A percentile compares a stretch with the other conserved stretches of the same genome.
These are phyloP conservation scores for Megaceryle maxima DNA, from an alignment of 2,113 vertebrate genomes.

Conservation along the genomic window DNA sequence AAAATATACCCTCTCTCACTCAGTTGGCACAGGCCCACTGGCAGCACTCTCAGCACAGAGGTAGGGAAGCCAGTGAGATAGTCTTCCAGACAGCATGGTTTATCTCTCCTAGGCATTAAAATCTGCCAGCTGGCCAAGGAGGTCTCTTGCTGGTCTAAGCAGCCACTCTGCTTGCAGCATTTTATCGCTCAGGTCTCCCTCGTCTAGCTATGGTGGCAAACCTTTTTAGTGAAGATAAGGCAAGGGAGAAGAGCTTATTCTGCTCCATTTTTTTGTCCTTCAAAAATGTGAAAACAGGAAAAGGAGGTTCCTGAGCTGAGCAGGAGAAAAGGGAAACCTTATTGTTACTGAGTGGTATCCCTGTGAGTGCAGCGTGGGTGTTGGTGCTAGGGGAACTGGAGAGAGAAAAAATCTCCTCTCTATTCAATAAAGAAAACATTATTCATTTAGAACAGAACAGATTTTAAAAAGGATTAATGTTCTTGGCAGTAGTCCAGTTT, in stretches of 20 bases:
- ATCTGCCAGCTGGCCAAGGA: background rate
- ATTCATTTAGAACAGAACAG: background rate
- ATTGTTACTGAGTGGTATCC: background rate
- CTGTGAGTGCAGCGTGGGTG: background rate
- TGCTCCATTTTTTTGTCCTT: background rate
- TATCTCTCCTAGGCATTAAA: background rate
- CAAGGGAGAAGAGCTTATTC: background rate
- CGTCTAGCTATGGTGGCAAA: background rate
- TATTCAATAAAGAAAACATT: background rate
- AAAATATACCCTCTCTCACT: background rate
- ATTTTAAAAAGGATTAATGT: background rate
- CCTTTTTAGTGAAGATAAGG: background rate
- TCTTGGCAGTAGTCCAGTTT: background rate
- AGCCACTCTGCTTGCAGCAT: fast-evolving
- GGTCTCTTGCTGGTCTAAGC: background rate
- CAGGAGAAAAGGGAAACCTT: constrained; percentile 24
- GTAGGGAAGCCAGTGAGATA: background rate
- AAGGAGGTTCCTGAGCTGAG: constrained; percentile 1
- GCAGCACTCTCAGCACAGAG: background rate
- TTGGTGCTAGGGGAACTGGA: background rate
- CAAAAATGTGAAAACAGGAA: constrained; percentile 27
- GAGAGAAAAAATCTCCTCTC: background rate
- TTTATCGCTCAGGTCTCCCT: background rate
- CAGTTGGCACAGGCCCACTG: background rate
- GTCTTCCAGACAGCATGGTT: background rate